Evolutionary conservation across 2,113 vertebrate genomes (phyloP).

Genomic region (Sakesphorus luctuosus): DNA sequence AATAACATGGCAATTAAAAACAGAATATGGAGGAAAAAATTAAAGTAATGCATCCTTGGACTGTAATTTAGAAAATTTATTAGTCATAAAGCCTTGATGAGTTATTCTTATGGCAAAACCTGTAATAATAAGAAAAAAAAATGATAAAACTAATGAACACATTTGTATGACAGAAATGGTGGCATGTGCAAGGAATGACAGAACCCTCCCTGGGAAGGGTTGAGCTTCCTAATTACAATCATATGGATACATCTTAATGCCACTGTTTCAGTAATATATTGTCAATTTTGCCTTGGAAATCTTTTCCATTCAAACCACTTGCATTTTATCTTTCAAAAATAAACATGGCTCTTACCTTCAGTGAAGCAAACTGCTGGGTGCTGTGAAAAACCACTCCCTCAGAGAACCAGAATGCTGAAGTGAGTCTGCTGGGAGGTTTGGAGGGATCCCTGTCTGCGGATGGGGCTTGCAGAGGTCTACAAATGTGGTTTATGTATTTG

Average conservation of each 20-base stretch:
- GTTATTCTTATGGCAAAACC: constrained; percentile 67
- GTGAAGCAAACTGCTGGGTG: neutral
- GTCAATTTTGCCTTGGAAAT: constrained; percentile 19
- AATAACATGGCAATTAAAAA: constrained; percentile 62
- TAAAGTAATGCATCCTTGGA: constrained; percentile 66
- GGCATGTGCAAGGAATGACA: constrained; percentile 23
- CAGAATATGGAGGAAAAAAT: constrained; percentile 50
- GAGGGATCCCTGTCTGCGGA: neutral
- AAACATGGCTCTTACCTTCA: neutral
- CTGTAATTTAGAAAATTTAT: constrained; percentile 71
- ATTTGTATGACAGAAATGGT: constrained; percentile 39
- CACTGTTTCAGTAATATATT: neutral
- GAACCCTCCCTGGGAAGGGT: constrained; percentile 4
- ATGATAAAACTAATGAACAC: constrained; percentile 22
- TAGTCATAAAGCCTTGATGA: constrained; percentile 62
- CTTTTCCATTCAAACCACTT: neutral
- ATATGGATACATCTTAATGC: neutral
- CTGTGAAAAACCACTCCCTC: neutral
- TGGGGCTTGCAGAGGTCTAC: neutral
- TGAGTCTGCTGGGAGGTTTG: neutral
- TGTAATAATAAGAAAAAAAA: constrained; percentile 26
- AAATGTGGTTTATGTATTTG: neutral
- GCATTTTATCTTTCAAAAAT: neutral
- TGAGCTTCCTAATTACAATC: constrained; percentile 24
- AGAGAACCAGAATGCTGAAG: neutral